Base-by-base conservation (phyloP, 2,888 invertebrate species). In the Leptura quadrifasciata region DNA sequence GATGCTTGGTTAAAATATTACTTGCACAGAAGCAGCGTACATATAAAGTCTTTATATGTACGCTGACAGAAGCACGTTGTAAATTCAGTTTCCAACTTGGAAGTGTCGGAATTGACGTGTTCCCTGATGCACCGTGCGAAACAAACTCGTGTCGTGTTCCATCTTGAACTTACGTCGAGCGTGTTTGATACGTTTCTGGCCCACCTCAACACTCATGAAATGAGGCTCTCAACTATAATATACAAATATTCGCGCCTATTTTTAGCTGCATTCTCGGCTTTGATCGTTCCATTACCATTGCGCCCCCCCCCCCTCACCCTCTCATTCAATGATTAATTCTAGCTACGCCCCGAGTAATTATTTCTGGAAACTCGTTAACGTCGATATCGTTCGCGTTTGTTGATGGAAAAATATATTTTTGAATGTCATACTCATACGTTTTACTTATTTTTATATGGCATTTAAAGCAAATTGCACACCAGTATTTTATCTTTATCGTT, bases 201-300 rank as follows among this genome's bases (percentile, higher is more conserved):
- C 85, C 86, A 89, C 90, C 87, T 90, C 91, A 86, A 89, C 91
- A 70, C 73, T 21, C 39, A 27, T 82, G 83, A 79, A 83, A 81
- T 80, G 73, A 77, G 80, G 76, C 74, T 77, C 76, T 78, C 72
- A 75, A 77, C 76, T 78, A 80, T 78, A 74, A 57, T 75, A 78
- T 77, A 80, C 75, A 64, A 78, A 77, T 79, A 75, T 75, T 76
- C 69, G 73, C 76, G 76, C 72, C 69, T 78, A 80, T 77, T 79
- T 76, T 79, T 79, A 80, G 76, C 64, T 20, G 20, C 20, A 20
- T 47, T 39, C 63, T 35, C 60, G 60, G 31, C 24, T 27, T 9
- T 27, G 31, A 61, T 61, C 60, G 27, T 31, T 27, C n/a, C 27
- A 47, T 47, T 15, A 47, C 47, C n/a, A n/a, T n/a, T n/a, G n/a